Conservation (phyloP, 2,797 vertebrate genomes). For the Dallia pectoralis region DNA sequence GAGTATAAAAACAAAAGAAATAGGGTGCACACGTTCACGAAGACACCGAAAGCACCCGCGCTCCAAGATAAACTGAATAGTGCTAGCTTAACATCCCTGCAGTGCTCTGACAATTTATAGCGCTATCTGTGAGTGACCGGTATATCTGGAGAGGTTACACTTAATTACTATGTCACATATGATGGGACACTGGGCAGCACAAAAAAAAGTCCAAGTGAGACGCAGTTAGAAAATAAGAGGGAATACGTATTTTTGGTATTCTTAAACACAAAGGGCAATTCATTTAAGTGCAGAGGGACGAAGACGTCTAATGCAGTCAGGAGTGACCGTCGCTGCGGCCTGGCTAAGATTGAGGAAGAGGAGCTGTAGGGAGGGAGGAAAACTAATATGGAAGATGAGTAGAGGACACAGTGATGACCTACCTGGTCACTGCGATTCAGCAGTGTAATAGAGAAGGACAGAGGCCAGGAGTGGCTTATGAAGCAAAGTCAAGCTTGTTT, state of each 20-base stretch:
- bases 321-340: constrained; percentile 18
- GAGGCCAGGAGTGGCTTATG: neutral
- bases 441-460: neutral
- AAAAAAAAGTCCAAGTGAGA: constrained; percentile 15
- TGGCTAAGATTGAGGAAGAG: constrained; percentile 20
- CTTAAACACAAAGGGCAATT: constrained; percentile 31
- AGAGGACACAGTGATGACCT: neutral
- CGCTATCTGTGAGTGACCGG: constrained; percentile 26
- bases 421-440: neutral
- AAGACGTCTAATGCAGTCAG: constrained; percentile 31
- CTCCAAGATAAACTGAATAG: neutral
- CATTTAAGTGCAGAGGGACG: constrained; percentile 31
- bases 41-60: neutral
- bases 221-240: neutral
- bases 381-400: neutral
- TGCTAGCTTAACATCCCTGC: constrained; percentile 17
- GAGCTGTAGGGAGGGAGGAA: neutral
- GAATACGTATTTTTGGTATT: neutral
- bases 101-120: constrained; percentile 41
- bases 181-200: neutral
- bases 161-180: constrained; percentile 7
- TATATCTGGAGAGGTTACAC: constrained; percentile 30
- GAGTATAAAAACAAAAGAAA: constrained; percentile 1
- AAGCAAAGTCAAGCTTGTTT: neutral
- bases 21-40: neutral